A percentile compares a stretch with the other conserved stretches of the same genome.
phyloP scores from a whole-genome alignment of 2,888 invertebrate species.

The Limnephilus lunatus region DNA sequence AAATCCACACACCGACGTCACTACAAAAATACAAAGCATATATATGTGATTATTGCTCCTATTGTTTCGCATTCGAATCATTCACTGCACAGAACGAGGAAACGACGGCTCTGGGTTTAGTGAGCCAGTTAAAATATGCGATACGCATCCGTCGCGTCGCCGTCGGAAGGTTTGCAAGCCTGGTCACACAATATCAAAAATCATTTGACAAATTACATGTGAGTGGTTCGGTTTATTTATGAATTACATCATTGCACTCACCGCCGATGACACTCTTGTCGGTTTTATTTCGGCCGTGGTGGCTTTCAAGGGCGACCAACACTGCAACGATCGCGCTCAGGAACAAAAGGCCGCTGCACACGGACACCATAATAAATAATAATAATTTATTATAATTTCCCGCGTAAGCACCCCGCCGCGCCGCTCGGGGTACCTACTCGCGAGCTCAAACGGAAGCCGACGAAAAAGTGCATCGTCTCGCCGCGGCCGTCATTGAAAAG shows the following conservation, averaged over 20 bases:
- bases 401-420: conserved; percentile 9
- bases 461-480: not conserved
- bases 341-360: conserved; percentile 24
- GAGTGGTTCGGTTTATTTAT: no score
- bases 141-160: not conserved
- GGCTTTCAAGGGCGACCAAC: conserved; percentile 28
- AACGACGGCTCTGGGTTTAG: no score
- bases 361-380: conserved; percentile 33
- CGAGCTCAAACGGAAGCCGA: conserved; percentile 23
- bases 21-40: not conserved
- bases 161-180: not conserved
- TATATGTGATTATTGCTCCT: not conserved
- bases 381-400: not conserved
- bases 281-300: conserved; percentile 34
- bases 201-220: not conserved
- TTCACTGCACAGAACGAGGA: not conserved
- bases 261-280: conserved; percentile 23
- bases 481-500: conserved; percentile 20
- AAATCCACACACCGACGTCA: not conserved
- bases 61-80: not conserved
- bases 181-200: not conserved
- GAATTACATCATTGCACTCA: conserved; percentile 34
- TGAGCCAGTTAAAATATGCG: no score
- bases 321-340: conserved; percentile 28
- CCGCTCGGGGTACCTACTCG: not conserved